Percentiles rank a stretch among this genome's conserved stretches.
These are phyloP conservation scores for Tarsius wallacei DNA, from an alignment of 2,797 vertebrate genomes.

Conservation along the genomic window DNA sequence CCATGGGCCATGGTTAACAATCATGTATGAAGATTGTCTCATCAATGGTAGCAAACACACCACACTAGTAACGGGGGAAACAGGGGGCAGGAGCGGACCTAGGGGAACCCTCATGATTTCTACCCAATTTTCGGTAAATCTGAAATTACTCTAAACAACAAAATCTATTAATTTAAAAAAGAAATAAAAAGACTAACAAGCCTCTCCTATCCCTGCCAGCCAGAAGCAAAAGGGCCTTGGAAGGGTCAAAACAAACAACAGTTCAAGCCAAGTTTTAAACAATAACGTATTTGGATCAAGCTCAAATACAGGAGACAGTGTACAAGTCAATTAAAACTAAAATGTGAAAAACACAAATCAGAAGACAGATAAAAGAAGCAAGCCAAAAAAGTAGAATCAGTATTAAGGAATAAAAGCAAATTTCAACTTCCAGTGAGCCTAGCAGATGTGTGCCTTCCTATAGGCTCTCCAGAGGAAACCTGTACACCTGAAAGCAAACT, in stretches of 20 bases:
- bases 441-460: neutral
- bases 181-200: conserved; percentile 6
- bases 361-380: neutral
- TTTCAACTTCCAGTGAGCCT: neutral
- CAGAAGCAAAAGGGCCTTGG: conserved; percentile 40
- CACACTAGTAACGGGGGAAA: neutral
- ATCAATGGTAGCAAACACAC: neutral
- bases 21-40: neutral
- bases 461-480: neutral
- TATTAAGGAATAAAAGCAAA: neutral
- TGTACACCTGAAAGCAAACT: neutral
- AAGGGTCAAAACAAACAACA: conserved; percentile 59
- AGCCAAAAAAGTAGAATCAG: conserved; percentile 26
- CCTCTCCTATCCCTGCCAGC: neutral
- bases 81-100: accelerated
- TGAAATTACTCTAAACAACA: conserved; percentile 30
- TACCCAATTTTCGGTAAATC: conserved; percentile 38
- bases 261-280: conserved; percentile 38
- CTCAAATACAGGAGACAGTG: conserved; percentile 1
- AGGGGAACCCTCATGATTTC: conserved; percentile 18
- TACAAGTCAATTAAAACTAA: conserved; percentile 62
- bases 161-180: conserved; percentile 33
- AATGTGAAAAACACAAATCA: conserved; percentile 40
- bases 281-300: conserved; percentile 45
- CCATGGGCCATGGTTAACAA: neutral